These are phyloP conservation scores for Chloropsis hardwickii DNA, from an alignment of 2,113 vertebrate genomes.

Conservation along the genomic window DNA sequence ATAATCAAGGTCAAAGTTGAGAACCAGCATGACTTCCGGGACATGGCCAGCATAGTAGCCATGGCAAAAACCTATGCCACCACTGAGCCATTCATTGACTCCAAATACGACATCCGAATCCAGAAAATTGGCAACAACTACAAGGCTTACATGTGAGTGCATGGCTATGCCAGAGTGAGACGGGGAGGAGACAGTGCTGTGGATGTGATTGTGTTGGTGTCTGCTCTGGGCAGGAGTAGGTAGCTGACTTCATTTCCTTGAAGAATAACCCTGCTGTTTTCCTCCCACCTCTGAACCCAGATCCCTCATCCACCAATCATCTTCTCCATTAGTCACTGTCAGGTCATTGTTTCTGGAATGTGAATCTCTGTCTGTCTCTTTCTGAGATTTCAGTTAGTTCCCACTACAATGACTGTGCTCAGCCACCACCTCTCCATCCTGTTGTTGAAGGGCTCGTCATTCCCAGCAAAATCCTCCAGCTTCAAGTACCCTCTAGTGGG, in stretches of 20 bases:
- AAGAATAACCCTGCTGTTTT: neutral
- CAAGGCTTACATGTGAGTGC: constrained; percentile 97
- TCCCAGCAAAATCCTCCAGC: neutral
- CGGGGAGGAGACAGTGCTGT: neutral
- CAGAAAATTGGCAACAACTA: constrained; percentile 98
- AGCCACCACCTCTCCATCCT: neutral
- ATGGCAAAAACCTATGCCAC: constrained; percentile 94
- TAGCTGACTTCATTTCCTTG: constrained; percentile 11
- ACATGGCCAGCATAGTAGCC: constrained; percentile 93
- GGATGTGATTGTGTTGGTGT: neutral
- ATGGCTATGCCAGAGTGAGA: neutral
- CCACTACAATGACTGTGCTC: neutral
- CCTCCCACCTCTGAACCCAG: neutral
- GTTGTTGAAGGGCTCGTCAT: neutral
- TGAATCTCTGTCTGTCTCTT: neutral
- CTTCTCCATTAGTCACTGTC: neutral
- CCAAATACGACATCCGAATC: constrained; percentile 96
- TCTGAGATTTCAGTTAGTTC: neutral
- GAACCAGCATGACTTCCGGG: constrained; percentile 91
- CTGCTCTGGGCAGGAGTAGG: neutral
- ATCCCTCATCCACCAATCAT: neutral
- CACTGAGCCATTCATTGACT: constrained; percentile 88
- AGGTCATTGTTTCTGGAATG: neutral
- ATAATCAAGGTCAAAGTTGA: constrained; percentile 90
- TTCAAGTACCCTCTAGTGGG: neutral